Base-by-base conservation (phyloP, 2,888 invertebrate genomes). In the Sphaerophoria rueppellii region DNA sequence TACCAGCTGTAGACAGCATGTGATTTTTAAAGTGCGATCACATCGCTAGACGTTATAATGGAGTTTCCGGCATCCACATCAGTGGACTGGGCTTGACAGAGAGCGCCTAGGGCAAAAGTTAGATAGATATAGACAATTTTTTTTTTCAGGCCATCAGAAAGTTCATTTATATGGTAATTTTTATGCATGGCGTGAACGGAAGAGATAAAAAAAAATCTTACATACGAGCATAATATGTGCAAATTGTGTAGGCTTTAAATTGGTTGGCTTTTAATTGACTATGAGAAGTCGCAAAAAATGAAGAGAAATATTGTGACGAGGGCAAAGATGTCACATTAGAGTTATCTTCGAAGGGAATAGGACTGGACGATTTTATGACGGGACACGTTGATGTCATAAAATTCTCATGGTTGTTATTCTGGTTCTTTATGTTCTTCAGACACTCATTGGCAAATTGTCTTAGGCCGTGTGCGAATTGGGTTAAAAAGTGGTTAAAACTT, bases 111-210 rank as follows among this genome's bases (percentile, higher is more conserved):
- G 46, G 78, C 54, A 50, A 54, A 50, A 65, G 65, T 50, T 50
- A 65, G 43, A 48, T 81, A 55, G 14, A 50, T 58, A 50, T 11
- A 52, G 52, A 61, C 61, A 61, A 52, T 60, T 60, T 73, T 35
- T 54, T 40, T 40, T 40, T 43, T 43, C 24, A 24, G 24, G 50
- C 35, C 1, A 11, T 40, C 24, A 24, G 37, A 54, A 71, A 81
- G 65, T 58, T 55, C 46, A 70, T 75, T 75, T 63, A 52, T 75
- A 70, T 67, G 67, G 52, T 67, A 63, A 63, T 70, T 61, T 50
- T 12, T 37, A 50, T 65, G 50, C 24, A 48, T 35, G 52, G 16
- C 61, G 48, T 48, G 46, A 54, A 50, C 37, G 12, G 43, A 40
- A 35, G 5, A 48, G 46, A 63, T 11, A 43, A 63, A 46, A 48